Conservation (phyloP, 2,888 invertebrate species). For the Protodeltote pygarga region DNA sequence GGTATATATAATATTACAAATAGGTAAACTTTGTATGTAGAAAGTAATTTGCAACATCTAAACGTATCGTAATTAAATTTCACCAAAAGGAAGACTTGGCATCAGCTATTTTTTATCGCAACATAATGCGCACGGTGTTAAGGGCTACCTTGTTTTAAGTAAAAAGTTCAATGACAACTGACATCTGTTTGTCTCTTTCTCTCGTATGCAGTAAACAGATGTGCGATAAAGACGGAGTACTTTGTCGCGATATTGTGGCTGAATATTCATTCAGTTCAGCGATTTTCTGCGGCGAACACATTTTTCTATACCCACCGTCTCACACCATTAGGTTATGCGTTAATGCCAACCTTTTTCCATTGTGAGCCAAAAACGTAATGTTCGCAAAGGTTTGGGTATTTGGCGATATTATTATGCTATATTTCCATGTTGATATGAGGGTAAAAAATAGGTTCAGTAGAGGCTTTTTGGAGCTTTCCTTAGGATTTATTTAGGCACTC, state of each 20-base stretch:
- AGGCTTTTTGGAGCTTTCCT: conserved; percentile 19
- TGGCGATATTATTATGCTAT: conserved; percentile 43
- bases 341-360: conserved; percentile 56
- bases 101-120: too few species aligned
- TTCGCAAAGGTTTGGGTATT: conserved; percentile 36
- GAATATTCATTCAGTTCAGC: conserved; percentile 54
- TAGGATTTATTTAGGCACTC: conserved; percentile 25
- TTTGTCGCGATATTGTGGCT: conserved; percentile 36
- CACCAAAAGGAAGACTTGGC: too few species aligned
- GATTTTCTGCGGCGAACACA: conserved; percentile 55
- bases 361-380: conserved; percentile 41
- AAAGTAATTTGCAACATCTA: too few species aligned
- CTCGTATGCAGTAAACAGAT: background rate
- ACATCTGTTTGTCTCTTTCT: conserved; percentile 14
- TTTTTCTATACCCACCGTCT: conserved; percentile 59
- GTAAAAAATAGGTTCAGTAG: conserved; percentile 23
- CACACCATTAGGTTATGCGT: conserved; percentile 64
- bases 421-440: conserved; percentile 38
- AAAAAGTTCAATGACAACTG: conserved; percentile 11
- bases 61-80: too few species aligned
- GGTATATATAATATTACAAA: too few species aligned
- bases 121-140: too few species aligned
- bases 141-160: too few species aligned
- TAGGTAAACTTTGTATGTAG: too few species aligned
- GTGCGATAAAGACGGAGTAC: conserved; percentile 17